Evolutionary conservation across 2,888 invertebrate genomes (phyloP), one percentile per base, ranked within the genome.

Genomic region (Megastigmus dorsalis): DNA sequence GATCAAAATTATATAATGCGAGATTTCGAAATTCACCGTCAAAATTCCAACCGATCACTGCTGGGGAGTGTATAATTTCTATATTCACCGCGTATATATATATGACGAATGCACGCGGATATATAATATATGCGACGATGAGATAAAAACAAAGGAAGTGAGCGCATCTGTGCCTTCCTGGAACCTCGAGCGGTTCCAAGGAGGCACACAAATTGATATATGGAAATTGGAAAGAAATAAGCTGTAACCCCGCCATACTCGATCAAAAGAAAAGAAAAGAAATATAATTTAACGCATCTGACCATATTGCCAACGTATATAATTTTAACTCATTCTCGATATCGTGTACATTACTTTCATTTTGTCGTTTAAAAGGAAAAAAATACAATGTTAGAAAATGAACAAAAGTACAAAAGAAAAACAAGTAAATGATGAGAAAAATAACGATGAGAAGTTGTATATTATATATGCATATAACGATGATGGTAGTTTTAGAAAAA

Each of bases 211-310:
- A 23, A 9, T 1, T 23, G 2, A 18, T 23, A 48, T 48, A n/a
- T 10, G 9, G 33, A 7, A n/a, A 9, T n/a, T 13, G 23, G 9
- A 20, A n/a, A 38, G 3, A 38, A 33, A 38, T 38, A 48, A 26
- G 48, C 3, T 15, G 9, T 57, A 68, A 28, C 73, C 73, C 73
- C 66, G 67, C 67, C 73, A 67, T 54, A 73, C 59, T 73, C 67
- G 73, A 73, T 54, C n/a, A 70, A 71, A n/a, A n/a, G n/a, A n/a
- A n/a, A n/a, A n/a, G n/a, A n/a, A n/a, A n/a, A n/a, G n/a, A n/a
- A n/a, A n/a, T n/a, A n/a, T n/a, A n/a, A n/a, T n/a, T n/a, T n/a
- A n/a, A 52, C 13, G 38, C 50, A 69, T 68, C 38, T 26, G 28
- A 15, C 26, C 65, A 52, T 38, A 54, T 28, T 26, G 41, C 20